Base-by-base conservation (phyloP, 2,888 invertebrate species). In the Exephanes ischioxanthus region DNA sequence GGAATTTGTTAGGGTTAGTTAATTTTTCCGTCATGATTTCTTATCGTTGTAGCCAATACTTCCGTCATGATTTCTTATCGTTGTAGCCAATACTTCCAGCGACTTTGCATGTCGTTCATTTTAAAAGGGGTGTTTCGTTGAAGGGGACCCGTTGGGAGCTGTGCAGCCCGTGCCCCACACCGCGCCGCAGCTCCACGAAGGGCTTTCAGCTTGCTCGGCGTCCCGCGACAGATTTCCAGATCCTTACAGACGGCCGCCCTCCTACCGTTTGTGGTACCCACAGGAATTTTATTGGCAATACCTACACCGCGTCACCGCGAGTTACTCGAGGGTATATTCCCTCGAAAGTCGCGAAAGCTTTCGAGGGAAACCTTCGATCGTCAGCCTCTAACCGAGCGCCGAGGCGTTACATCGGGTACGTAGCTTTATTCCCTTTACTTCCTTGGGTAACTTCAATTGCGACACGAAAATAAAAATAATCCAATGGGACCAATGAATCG, bases 201-300 rank as follows among this genome's bases (percentile, higher is more conserved):
- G 63, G 63, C 63, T 63, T 33, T 33, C 30, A 63, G 63, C 63
- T 33, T 33, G 33, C 16, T 63, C 33, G 63, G 6, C 33, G 63
- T 63, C 33, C 63, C 63, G 63, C 63, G 63, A 33, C 33, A 63
- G 63, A 30, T 63, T 63, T 33, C 33, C 51, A 55, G 41, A 66
- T 41, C 22, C 80, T 66, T 41, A 19, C 26, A 66, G 72, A 66
- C n/a, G n/a, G n/a, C 30, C 30, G 16, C 63, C 14, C 30, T 6
- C 63, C 63, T 16, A 63, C 33, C n/a, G 55, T 63, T 61, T 55
- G 22, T 45, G 5, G 48, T 61, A 71, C 55, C 68, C 73, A 66
- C 63, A 33, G 71, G 16, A 75, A 79, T 73, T 84, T 86, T 86
- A 86, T 84, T 86, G 86, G 70, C 77, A 81, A 86, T 84, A 84